These are phyloP conservation scores for Cosmia pyralina DNA, from an alignment of 2,888 invertebrate genomes.

Conservation along the genomic window DNA sequence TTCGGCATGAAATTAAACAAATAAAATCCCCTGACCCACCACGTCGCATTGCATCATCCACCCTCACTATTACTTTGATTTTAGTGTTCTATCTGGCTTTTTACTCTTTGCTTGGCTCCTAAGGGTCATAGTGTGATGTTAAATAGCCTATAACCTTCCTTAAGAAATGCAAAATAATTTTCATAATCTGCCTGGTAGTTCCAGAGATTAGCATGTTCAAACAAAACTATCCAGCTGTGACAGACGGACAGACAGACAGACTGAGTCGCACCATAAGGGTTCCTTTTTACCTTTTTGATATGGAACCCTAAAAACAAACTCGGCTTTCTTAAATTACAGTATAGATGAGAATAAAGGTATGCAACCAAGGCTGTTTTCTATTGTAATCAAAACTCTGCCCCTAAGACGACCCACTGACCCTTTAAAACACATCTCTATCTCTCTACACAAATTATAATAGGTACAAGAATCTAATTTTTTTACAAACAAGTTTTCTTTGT, in stretches of 20 bases:
- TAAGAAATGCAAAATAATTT: background rate
- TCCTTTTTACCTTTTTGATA: too few relatives aligned
- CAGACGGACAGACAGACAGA: too few relatives aligned
- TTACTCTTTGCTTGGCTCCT: rapidly evolving
- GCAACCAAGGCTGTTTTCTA: background rate
- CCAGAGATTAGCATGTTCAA: too few relatives aligned
- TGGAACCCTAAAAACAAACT: too few relatives aligned
- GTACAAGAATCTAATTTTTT: background rate
- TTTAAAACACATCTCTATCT: background rate
- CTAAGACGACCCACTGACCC: too few relatives aligned
- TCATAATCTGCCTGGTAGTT: too few relatives aligned
- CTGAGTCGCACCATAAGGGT: too few relatives aligned
- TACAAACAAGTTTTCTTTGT: background rate
- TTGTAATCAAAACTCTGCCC: background rate
- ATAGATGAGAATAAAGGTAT: background rate
- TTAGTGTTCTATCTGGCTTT: background rate
- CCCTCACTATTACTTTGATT: background rate
- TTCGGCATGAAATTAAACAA: background rate
- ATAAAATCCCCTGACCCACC: background rate
- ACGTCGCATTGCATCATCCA: rapidly evolving
- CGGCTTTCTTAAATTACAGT: too few relatives aligned
- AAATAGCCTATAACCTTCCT: background rate
- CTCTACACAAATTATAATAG: background rate
- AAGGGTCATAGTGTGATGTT: background rate
- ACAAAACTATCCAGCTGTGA: too few relatives aligned